Percentiles rank a stretch among this genome's conserved stretches.
Evolutionary conservation across 2,888 invertebrate genomes (phyloP).

Genomic region (Eupithecia inturbata): DNA sequence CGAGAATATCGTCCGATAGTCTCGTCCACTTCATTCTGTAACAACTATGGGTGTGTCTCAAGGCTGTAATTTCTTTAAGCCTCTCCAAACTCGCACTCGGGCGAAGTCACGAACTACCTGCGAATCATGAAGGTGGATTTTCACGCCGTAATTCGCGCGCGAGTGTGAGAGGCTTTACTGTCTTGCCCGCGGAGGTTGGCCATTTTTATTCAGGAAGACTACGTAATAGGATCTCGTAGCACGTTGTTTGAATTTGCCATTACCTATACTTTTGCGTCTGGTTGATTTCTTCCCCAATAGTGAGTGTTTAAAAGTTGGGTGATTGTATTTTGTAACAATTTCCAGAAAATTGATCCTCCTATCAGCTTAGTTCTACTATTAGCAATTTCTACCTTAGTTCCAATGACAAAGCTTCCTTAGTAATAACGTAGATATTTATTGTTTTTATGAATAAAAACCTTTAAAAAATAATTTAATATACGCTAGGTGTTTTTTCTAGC

Average conservation of each 20-base stretch:
- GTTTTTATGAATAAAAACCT: conserved; percentile 52
- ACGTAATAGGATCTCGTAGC: not conserved
- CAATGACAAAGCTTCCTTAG: conserved; percentile 71
- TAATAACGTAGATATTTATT: conserved; percentile 63
- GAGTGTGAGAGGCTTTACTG: not conserved
- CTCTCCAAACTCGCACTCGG: no score
- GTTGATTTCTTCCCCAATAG: not conserved
- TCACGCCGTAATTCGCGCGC: no score
- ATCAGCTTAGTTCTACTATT: conserved; percentile 39
- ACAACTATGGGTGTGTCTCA: not conserved
- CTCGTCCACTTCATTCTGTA: not conserved
- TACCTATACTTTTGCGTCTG: not conserved
- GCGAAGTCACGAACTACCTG: no score
- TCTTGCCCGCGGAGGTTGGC: not conserved
- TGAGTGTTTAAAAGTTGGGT: not conserved
- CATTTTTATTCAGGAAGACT: not conserved
- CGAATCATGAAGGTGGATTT: no score
- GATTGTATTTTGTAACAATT: conserved; percentile 14
- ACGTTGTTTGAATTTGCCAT: not conserved
- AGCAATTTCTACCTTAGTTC: conserved; percentile 49
- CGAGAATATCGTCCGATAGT: not conserved
- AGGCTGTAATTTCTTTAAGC: not conserved
- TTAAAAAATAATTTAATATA: conserved; percentile 52
- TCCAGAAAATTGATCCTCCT: conserved; percentile 30
- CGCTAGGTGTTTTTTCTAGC: conserved; percentile 48